These are phyloP conservation scores for Acomys russatus DNA, from an alignment of 2,797 vertebrate genomes.

Conservation along the genomic window DNA sequence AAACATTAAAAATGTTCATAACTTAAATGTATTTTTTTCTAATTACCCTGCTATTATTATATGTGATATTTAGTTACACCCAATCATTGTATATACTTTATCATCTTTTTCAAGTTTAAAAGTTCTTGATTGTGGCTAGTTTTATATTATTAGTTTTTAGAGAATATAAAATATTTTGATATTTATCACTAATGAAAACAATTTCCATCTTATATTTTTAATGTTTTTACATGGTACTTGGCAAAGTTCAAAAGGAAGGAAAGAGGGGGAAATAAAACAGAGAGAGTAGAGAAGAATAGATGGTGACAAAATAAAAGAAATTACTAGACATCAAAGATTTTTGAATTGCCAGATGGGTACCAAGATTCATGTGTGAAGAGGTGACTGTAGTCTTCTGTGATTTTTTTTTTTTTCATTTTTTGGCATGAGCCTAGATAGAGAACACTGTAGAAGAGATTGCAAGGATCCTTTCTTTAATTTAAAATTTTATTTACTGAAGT, in stretches of 20 bases:
- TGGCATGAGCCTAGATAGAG: not conserved
- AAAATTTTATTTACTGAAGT: not conserved
- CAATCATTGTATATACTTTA: not conserved
- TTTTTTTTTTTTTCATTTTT: not conserved
- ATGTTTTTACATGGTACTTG: not conserved
- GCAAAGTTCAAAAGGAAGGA: not conserved
- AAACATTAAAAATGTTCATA: not conserved
- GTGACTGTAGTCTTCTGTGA: not conserved
- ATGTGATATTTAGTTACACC: not conserved
- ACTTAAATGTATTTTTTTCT: not conserved
- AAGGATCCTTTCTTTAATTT: not conserved
- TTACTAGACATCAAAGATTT: not conserved
- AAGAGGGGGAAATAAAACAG: not conserved
- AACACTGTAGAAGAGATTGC: not conserved
- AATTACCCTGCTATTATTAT: not conserved
- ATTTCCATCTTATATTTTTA: not conserved
- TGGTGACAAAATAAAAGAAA: not conserved
- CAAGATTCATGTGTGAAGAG: not conserved
- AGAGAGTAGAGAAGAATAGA: not conserved
- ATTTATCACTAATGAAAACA: not conserved
- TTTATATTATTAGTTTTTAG: not conserved
- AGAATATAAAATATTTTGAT: not conserved
- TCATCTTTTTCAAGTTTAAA: not conserved
- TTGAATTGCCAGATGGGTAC: not conserved
- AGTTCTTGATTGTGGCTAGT: not conserved